These are phyloP conservation scores for Volucella inflata DNA, from an alignment of 2,888 invertebrate species.

Conservation along the genomic window DNA sequence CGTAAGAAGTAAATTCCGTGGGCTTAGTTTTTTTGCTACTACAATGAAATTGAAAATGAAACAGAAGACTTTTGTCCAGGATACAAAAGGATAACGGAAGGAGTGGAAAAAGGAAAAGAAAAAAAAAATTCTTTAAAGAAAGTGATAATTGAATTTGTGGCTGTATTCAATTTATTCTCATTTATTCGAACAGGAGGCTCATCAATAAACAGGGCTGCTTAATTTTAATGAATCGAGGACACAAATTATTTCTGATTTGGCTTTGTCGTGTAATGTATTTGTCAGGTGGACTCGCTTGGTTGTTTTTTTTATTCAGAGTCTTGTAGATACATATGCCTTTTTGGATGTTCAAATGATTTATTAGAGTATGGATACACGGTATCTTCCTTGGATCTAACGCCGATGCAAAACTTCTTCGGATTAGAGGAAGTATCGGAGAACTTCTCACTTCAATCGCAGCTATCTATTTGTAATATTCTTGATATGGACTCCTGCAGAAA, in stretches of 20 bases:
- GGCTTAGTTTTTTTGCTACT: constrained; percentile 8
- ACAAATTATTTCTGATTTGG: neutral
- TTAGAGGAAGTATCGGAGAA: too few species aligned
- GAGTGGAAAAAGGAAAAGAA: neutral
- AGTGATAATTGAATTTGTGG: constrained; percentile 66
- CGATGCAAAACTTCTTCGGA: too few species aligned
- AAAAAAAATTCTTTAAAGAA: constrained; percentile 18
- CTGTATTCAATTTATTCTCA: constrained; percentile 60
- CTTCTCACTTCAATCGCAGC: too few species aligned
- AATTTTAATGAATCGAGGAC: neutral
- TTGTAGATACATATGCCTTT: too few species aligned
- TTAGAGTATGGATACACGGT: too few species aligned
- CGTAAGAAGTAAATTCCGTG: neutral
- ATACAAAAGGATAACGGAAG: neutral
- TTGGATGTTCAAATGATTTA: too few species aligned
- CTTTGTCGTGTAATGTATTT: neutral
- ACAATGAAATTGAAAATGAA: neutral
- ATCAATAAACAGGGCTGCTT: constrained; percentile 28
- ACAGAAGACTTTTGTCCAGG: neutral
- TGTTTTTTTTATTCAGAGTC: too few species aligned
- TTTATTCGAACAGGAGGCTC: constrained; percentile 24
- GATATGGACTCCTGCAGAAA: too few species aligned
- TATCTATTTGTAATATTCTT: too few species aligned
- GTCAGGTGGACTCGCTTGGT: neutral
- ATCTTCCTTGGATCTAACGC: too few species aligned